Percentiles rank a stretch among this genome's conserved stretches.
phyloP scores from a whole-genome alignment of 2,113 vertebrate species.

The Fulica atra region DNA sequence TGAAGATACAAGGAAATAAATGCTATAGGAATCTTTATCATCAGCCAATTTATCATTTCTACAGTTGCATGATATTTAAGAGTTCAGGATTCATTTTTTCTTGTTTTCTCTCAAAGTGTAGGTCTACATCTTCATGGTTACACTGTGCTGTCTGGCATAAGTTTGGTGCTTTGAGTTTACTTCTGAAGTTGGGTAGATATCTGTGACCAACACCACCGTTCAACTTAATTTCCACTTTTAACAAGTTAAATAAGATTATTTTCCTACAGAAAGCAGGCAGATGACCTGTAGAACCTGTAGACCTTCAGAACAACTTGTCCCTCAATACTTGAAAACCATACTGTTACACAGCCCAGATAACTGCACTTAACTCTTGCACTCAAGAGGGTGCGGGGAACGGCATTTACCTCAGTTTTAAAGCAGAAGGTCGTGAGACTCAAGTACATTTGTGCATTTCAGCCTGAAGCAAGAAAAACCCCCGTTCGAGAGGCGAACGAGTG shows the following conservation, averaged over 20 bases:
- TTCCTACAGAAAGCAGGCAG: not conserved
- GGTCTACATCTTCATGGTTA: not conserved
- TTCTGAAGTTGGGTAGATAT: not conserved
- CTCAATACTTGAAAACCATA: not conserved
- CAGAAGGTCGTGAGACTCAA: not conserved
- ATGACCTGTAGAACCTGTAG: not conserved
- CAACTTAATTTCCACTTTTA: not conserved
- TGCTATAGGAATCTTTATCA: not conserved
- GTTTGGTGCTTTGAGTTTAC: not conserved
- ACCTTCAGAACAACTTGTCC: not conserved
- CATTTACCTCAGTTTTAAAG: not conserved
- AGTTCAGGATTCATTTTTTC: not conserved
- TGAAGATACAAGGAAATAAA: not conserved
- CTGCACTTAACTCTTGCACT: not conserved
- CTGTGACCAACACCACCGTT: not conserved
- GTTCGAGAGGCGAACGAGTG: rapidly evolving
- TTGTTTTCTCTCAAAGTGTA: not conserved
- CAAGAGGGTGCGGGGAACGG: not conserved
- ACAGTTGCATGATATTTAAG: not conserved
- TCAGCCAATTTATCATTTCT: not conserved
- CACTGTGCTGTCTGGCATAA: not conserved
- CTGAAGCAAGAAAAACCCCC: not conserved
- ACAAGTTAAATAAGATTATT: not conserved
- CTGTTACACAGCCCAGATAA: not conserved
- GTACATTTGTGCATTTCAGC: not conserved